Evolutionary conservation across 1,140 invertebrate genomes (phyloP).

Genomic region (Panonychus citri): DNA sequence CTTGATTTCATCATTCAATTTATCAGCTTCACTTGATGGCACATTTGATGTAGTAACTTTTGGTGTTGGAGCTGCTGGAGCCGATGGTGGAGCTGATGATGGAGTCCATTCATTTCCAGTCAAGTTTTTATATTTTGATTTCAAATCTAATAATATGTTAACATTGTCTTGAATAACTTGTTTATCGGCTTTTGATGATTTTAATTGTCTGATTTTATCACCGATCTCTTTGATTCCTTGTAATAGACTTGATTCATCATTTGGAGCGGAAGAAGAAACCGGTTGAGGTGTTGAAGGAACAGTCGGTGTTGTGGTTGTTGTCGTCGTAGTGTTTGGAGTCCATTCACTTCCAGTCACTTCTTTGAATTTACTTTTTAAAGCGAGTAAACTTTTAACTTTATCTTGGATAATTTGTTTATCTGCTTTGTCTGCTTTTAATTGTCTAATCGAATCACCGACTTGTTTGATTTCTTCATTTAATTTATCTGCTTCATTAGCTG

Average conservation of each 20-base stretch:
- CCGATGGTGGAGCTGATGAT: background rate
- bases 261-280: no score
- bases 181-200: slow-evolving; percentile 31
- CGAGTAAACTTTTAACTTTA: slow-evolving; percentile 45
- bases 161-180: slow-evolving; percentile 45
- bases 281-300: slow-evolving; percentile 2
- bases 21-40: no score
- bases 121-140: slow-evolving; percentile 48
- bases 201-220: slow-evolving; percentile 19
- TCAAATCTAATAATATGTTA: slow-evolving; percentile 43
- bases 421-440: slow-evolving; percentile 36
- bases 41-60: background rate
- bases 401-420: slow-evolving; percentile 34
- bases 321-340: slow-evolving; percentile 18
- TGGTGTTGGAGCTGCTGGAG: background rate
- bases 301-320: slow-evolving; percentile 1
- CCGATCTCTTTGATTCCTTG: slow-evolving; percentile 8
- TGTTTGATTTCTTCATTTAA: slow-evolving; percentile 24
- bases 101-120: slow-evolving; percentile 38
- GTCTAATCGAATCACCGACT: slow-evolving; percentile 28
- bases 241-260: no score
- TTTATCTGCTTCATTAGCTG: no score
- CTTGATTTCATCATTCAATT: slow-evolving; percentile 19
- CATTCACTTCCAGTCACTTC: slow-evolving; percentile 39
- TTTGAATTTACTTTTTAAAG: slow-evolving; percentile 57